Evolutionary conservation across 2,113 vertebrate species (phyloP), one percentile per base, ranked within the genome.

Genomic region (Mystacornis crossleyi): DNA sequence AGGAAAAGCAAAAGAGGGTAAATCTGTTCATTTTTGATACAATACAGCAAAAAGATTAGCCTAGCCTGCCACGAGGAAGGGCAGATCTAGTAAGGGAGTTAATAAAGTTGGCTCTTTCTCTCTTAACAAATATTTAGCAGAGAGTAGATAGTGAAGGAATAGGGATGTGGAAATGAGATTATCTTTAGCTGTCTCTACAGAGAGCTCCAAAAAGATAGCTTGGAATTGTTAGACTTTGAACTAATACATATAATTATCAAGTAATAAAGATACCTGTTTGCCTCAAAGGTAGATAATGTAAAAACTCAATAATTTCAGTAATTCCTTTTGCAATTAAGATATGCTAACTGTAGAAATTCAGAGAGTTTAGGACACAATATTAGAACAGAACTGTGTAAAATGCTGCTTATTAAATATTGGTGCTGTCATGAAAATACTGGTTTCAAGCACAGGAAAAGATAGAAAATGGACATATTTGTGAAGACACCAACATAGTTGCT

Each of bases 81-180:
- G n/a, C 48, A 85, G 40, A 79, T 10, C 14, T 50, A 60, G 24
- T 24, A 65, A 60, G 4, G 34, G 26, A 70, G 16, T 71, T 84
- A 89, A 64, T 67, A 47, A 84, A 89, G 64, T 24, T 64, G 26
- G 26, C 26, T 84, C 43, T 43, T 96, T 73, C 51, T 91, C 51
- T 94, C 81, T 84, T 81, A 89, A 74, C 33, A 91, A 66, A 19
- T 74, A 93, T 67, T 94, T 64, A 95, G 87, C 66, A 51, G 71
- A 93, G 26, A 36, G 42, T 20, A 91, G 67, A 50, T 23, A 79
- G 65, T 51, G 48, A 71, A 28, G 82, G 70, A 88, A 91, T 16
- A 57, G 61, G 61, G 66, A 95, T 29, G 28, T 14, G 72, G 55
- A 94, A 87, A 75, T 55, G 8, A 93, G 43, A 97, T 81, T 64